Evolutionary conservation across 2,888 invertebrate species (phyloP), one percentile per base, ranked within the genome.

Genomic region (Parelbella ahira): DNA sequence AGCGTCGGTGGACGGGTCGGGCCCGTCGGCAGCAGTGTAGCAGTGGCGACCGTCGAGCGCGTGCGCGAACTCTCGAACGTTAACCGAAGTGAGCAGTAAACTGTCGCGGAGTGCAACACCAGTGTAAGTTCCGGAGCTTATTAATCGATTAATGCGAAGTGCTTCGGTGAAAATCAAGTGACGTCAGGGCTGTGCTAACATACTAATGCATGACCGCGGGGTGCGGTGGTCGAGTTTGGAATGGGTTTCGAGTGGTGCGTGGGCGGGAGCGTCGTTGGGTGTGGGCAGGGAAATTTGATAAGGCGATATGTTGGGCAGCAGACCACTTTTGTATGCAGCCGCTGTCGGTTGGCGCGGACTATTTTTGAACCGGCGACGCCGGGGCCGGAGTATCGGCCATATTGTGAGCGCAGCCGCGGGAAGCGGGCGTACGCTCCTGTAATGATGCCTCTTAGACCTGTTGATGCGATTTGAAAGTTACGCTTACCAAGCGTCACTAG

Each of bases 261-360:
- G 75, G 59, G 60, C 55, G 60, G 27, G 44, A 1, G 48, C 42
- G 23, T 34, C 23, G 30, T 19, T 54, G 67, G 60, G 67, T 66
- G 80, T 80, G 77, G 82, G 84, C 63, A 68, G 79, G 65, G 86
- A 86, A 87, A 87, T 86, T 86, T 83, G 86, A 87, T 87, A 87
- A 87, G 82, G 72, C 80, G 70, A 60, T 66, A 57, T 68, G 67
- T 55, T 53, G 54, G 69, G 56, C 60, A 66, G 53, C 64, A 70
- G 56, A 70, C 86, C 83, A 76, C 80, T 82, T 87, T 84, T 86
- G 86, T 87, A 86, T 83, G 84, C 80, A 79, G 63, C 72, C 63
- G 63, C 52, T 59, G 57, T 63, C 65, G 62, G 63, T 54, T 52
- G 50, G 57, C 60, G 56, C 56, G 58, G 61, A 75, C 83, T 87